Evolutionary conservation across 2,113 vertebrate species (phyloP), one percentile per base, ranked within the genome.

Genomic region (Oostethus manadensis): DNA sequence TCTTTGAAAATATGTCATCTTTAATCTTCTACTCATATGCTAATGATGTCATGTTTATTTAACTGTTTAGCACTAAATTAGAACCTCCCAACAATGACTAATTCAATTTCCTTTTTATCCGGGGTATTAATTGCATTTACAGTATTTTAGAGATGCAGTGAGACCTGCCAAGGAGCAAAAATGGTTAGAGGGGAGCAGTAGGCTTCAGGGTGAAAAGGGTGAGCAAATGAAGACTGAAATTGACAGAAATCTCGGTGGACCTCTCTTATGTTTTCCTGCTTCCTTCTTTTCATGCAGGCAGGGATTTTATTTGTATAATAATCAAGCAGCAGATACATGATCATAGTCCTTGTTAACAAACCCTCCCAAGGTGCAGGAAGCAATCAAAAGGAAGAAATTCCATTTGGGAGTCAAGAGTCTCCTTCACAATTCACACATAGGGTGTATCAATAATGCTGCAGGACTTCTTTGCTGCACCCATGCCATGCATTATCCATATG

Each of bases 401-500:
- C 6, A 54, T 69, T 45, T 54, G 33, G 62, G 44, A 73, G 67
- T 67, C 29, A 33, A 33, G 29, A 33, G 1, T 33, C 53, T 42
- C 76, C 69, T 56, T 20, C 62, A 47, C 35, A 43, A 42, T n/a
- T 44, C 48, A 10, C 56, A 18, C 57, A 64, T 50, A 71, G 56
- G 59, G 45, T 62, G 57, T 47, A 60, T 73, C 60, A 71, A 60
- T 74, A 79, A 68, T 62, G 60, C 65, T 33, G n/a, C 51, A 35
- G 49, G 58, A 65, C 46, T 73, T 49, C 68, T 61, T 0, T 9
- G 54, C 62, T 75, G 57, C 60, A 73, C 46, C 68, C 51, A 46
- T 61, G 51, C 58, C 74, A 64, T 85, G 69, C 81, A 83, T 86
- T 77, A 84, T 77, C 81, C 64, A 80, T 61, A 64, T 43, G 65